Evolutionary conservation across 2,888 invertebrate genomes (phyloP), one percentile per base, ranked within the genome.

Genomic region (Mimas tiliae): DNA sequence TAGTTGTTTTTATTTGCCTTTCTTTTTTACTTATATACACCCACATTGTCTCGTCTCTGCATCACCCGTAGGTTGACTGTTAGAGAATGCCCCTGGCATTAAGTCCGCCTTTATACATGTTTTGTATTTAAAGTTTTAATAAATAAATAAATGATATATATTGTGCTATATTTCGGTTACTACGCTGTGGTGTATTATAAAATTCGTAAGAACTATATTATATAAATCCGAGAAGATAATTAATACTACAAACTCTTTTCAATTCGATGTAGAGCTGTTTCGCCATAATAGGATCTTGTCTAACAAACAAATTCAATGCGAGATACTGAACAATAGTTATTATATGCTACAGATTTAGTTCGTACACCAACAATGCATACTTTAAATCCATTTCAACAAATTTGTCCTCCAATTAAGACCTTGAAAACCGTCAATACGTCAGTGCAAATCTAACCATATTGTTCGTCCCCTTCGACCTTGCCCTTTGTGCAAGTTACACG

Each of bases 401-500:
- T 55, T 58, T 38, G 19, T 38, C 16, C 42, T 42, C 42, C 58
- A 12, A 58, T 58, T 27, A 52, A 58, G 58, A 42, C 42, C 42
- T 58, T 55, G 34, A 50, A 50, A 50, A 8, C 50, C 34, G n/a
- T 42, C 38, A 55, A 42, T 58, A 38, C 19, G 16, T 64, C 45
- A 21, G 48, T 19, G 34, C 48, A 48, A 65, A 65, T 65, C 34
- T 34, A 34, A 33, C 21, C 19, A 7, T 42, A 65, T 58, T 48
- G 48, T 65, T 33, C 21, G 55, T 48, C 55, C 65, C 58, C 21
- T 48, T 48, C 58, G 38, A 65, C 65, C 65, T 65, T 65, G 65
- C 33, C 27, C 55, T 47, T 58, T 55, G 48, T 58, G 11, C 38
- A 34, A 58, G 34, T 75, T 82, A 82, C 83, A 83, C 83, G 83